These are phyloP conservation scores for Ophioninae sp. DNA, from an alignment of 2,888 invertebrate species.

Conservation along the genomic window DNA sequence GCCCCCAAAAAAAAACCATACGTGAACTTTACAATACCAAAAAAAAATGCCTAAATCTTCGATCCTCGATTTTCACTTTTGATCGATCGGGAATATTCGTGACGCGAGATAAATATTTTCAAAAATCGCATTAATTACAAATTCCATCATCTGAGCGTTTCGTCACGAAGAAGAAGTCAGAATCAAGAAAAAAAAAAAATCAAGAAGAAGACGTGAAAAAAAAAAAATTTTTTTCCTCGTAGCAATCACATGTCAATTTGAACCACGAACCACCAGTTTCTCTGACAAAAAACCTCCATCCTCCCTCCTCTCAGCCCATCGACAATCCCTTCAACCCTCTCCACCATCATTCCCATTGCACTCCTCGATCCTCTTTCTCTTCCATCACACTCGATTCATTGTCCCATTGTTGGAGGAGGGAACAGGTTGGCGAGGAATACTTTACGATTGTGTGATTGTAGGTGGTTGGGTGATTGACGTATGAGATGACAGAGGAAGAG, in stretches of 20 bases:
- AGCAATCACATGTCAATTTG: constrained; percentile 25
- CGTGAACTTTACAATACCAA: constrained; percentile 46
- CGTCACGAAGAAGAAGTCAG: constrained; percentile 13
- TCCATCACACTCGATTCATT: constrained; percentile 59
- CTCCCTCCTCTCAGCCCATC: too few relatives aligned
- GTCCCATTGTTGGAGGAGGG: constrained; percentile 53
- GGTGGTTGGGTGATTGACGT: constrained; percentile 26
- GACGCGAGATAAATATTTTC: constrained; percentile 65
- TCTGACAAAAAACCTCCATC: too few relatives aligned
- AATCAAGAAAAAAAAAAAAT: neutral
- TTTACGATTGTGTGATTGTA: constrained; percentile 48
- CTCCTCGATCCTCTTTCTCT: constrained; percentile 2
- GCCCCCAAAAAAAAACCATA: constrained; percentile 33
- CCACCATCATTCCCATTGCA: neutral
- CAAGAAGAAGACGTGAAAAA: constrained; percentile 52
- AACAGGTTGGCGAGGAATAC: constrained; percentile 31
- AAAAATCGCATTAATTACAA: constrained; percentile 28
- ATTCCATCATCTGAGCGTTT: constrained; percentile 29
- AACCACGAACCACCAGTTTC: too few relatives aligned
- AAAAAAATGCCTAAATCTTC: too few relatives aligned
- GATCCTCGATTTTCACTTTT: constrained; percentile 49
- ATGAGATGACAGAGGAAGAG: constrained; percentile 34
- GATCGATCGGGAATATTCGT: constrained; percentile 78
- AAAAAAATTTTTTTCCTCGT: constrained; percentile 38
- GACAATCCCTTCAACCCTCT: too few relatives aligned